Percentiles rank a stretch among this genome's conserved stretches.
Conservation (phyloP, 1,140 invertebrate species). For the Bemisia tabaci region DNA sequence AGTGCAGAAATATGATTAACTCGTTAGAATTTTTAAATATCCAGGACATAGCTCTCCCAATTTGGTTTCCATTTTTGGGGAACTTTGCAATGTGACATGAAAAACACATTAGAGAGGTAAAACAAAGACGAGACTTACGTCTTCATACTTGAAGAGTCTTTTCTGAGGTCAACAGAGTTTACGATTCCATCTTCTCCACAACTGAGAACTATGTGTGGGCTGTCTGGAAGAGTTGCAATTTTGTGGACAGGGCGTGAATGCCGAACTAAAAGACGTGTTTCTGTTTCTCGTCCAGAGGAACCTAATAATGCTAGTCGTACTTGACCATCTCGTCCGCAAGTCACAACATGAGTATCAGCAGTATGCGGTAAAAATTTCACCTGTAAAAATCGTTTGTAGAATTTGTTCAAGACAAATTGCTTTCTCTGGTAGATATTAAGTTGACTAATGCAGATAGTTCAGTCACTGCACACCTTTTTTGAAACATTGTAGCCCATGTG, state of each 20-base stretch:
- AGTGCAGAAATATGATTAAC: too few relatives aligned
- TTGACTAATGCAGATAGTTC: too few relatives aligned
- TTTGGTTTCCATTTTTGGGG: too few relatives aligned
- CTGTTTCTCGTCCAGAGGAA: constrained; percentile 34
- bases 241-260: constrained; percentile 66
- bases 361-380: constrained; percentile 50
- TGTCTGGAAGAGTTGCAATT: constrained; percentile 53
- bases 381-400: constrained; percentile 29
- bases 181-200: constrained; percentile 79
- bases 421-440: neutral
- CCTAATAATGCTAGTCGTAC: constrained; percentile 44
- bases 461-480: too few relatives aligned
- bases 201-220: constrained; percentile 64
- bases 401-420: neutral
- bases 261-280: constrained; percentile 44
- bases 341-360: constrained; percentile 69
- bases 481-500: too few relatives aligned
- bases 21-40: too few relatives aligned
- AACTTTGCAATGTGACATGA: too few relatives aligned
- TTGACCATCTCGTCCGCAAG: constrained; percentile 78
- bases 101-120: too few relatives aligned
- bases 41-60: too few relatives aligned
- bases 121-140: constrained; percentile 42
- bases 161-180: constrained; percentile 65
- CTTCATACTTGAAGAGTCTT: constrained; percentile 30